Percentiles rank a stretch among this genome's conserved stretches.
These are phyloP conservation scores for Sinosuthora webbiana DNA, from an alignment of 2,113 vertebrate genomes.

Conservation along the genomic window DNA sequence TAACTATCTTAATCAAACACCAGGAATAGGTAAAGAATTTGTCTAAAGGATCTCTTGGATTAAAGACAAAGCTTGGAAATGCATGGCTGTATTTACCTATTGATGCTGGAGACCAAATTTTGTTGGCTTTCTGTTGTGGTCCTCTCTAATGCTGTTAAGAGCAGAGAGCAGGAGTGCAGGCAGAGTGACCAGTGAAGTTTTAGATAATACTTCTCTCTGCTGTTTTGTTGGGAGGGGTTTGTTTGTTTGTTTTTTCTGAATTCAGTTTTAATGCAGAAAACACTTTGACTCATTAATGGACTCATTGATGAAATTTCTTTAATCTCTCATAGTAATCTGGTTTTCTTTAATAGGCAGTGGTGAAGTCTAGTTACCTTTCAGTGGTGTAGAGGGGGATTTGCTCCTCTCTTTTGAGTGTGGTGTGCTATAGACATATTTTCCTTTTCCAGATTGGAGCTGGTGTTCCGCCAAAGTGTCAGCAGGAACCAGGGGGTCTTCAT, in stretches of 20 bases:
- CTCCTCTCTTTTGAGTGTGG: neutral
- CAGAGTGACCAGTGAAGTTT: neutral
- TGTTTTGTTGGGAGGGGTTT: neutral
- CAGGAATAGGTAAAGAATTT: neutral
- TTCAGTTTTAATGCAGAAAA: neutral
- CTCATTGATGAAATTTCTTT: neutral
- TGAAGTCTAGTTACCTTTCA: neutral
- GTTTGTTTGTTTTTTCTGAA: neutral
- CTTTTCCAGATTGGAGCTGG: neutral
- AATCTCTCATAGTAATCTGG: neutral
- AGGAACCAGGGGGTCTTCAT: neutral
- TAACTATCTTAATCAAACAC: neutral
- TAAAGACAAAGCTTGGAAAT: neutral
- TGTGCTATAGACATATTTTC: neutral
- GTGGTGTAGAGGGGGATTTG: neutral
- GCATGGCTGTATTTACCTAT: neutral
- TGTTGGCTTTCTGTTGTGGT: neutral
- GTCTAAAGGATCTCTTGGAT: neutral
- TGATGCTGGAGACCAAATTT: neutral
- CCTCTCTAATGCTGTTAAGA: neutral
- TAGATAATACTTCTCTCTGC: neutral
- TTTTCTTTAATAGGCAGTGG: neutral
- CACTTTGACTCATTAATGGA: neutral
- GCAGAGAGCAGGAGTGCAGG: neutral
- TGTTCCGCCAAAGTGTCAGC: neutral